Base-by-base conservation (phyloP, 2,797 vertebrate genomes). In the Chiloscyllium punctatum region DNA sequence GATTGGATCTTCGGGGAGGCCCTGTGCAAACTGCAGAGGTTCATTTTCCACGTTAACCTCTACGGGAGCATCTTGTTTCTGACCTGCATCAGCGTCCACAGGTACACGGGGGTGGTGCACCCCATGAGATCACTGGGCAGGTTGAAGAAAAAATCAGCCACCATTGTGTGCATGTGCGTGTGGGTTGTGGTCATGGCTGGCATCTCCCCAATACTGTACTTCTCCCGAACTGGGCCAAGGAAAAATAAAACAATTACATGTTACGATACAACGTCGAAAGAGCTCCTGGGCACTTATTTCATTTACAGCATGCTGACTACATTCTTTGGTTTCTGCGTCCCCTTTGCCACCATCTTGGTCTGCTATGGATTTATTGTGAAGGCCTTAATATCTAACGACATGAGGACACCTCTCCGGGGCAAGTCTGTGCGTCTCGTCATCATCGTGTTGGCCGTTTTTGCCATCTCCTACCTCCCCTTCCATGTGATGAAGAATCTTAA, bases 401-500 rank as follows among this genome's bases (percentile, higher is more conserved):
- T 99, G 98, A 98, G 99, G 66, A 98, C 98, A 0, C 99, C 98
- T 0, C 98, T 99, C 84, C 97, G 99, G 96, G 98, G 98, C 96
- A 99, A 99, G 96, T 99, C 99, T 0, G 99, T 99, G 97, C 98
- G 99, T 97, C 97, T 99, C 96, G 99, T 99, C 27, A 99, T 99
- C 96, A 99, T 99, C 9, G 99, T 99, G 53, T 97, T 99, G 69
- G 98, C 98, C 0, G 99, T 99, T 53, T 99, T 99, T 87, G 99
- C 98, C 0, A 98, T 99, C 95, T 99, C 99, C 95, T 99, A 99
- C 97, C 97, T 99, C 97, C 99, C 99, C 62, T 99, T 99, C 97
- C 99, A 99, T 0, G 99, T 99, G 95, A 99, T 99, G 99, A 99
- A 99, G 97, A 99, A 99, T 96, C 98, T 99, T 96, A 99, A 99